Percentiles rank a stretch among this genome's conserved stretches.
Evolutionary conservation across 1,140 invertebrate genomes (phyloP).

Genomic region (Aethina tumida): DNA sequence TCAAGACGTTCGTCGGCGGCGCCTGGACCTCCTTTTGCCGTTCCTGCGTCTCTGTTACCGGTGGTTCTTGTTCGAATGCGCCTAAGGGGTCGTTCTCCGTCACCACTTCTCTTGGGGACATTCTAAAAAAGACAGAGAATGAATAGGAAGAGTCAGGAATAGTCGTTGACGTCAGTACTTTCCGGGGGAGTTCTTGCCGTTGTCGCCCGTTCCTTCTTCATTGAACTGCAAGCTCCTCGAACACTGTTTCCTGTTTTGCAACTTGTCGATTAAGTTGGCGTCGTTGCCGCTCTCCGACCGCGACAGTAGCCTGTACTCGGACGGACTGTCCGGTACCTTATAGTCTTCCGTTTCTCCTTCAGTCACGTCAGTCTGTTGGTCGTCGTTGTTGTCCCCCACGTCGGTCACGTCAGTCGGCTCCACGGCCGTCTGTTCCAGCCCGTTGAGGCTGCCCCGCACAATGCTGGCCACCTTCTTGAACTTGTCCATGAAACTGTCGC

Average conservation of each 20-base stretch:
- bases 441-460: conserved; percentile 39
- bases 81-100: conserved; percentile 56
- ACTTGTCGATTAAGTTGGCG: conserved; percentile 61
- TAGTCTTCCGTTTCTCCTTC: conserved; percentile 16
- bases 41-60: conserved; percentile 16
- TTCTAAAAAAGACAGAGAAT: conserved; percentile 6
- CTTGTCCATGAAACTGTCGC: conserved; percentile 46
- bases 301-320: conserved; percentile 42
- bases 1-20: conserved; percentile 15
- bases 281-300: conserved; percentile 65
- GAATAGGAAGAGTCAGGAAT: not conserved
- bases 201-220: conserved; percentile 27
- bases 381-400: conserved; percentile 7
- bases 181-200: conserved; percentile 29
- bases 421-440: conserved; percentile 15
- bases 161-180: conserved; percentile 28
- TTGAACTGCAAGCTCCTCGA: conserved; percentile 34
- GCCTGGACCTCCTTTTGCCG: conserved; percentile 19
- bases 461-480: conserved; percentile 51
- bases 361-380: conserved; percentile 2
- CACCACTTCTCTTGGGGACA: conserved; percentile 18
- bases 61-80: conserved; percentile 50
- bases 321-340: conserved; percentile 42
- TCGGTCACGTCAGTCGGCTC: conserved; percentile 9
- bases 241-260: conserved; percentile 41